Base-by-base conservation (phyloP, 2,888 invertebrate species). In the Dryobotodes eremita region DNA sequence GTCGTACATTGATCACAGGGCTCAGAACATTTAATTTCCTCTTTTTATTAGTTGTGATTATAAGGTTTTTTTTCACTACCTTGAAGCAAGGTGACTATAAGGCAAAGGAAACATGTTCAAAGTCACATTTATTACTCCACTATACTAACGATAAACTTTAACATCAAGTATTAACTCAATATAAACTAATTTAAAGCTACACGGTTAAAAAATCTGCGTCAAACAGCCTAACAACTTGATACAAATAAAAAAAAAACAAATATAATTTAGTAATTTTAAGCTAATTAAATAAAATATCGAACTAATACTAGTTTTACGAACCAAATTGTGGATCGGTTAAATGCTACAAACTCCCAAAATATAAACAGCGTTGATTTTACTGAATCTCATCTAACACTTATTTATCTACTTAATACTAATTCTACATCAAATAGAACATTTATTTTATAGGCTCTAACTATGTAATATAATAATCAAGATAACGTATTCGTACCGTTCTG, bases 61-160 rank as follows among this genome's bases (percentile, higher is more conserved):
- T 65, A 26, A 70, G 17, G 48, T n/a, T 46, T 23, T 70, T 66
- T 75, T 46, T 48, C 20, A 57, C 31, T 68, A 73, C n/a, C 42
- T 11, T 61, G 13, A 64, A 31, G 68, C 20, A 57, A 73, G 50
- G 61, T 65, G 23, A 59, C 79, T 82, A 75, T 59, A 86, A 89
- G 77, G 74, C 82, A 79, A 90, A 89, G 87, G 71, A 86, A 88
- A 87, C 36, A 80, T 77, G 88, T 88, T 91, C 92, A 96, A 92
- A 96, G 97, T 97, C 96, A 97, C 96, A 97, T 96, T 96, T 96
- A 96, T 96, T 96, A 97, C 92, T 94, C 88, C 84, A 92, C 91
- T 95, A 94, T 88, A 90, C 90, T 93, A 91, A 91, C 79, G 85
- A 92, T 93, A 91, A 92, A 92, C 89, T 80, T 91, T 92, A 90